A percentile compares a stretch with the other conserved stretches of the same genome.
Conservation (phyloP, 2,797 vertebrate genomes). For the Alca torda region DNA sequence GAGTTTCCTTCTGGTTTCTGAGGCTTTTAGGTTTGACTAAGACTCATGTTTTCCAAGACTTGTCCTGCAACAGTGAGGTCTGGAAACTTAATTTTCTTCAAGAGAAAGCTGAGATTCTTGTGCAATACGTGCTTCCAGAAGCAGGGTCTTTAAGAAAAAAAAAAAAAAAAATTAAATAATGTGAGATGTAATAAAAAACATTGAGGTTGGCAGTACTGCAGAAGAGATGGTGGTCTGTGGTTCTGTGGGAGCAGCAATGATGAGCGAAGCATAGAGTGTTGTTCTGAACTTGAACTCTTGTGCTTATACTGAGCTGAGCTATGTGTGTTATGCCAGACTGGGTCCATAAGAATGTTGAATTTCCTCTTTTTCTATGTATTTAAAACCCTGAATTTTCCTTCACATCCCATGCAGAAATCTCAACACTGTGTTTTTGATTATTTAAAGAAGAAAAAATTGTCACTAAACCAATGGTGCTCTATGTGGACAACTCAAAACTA, state of each 20-base stretch:
- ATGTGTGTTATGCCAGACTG: background rate
- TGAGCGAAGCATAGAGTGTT: background rate
- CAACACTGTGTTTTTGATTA: background rate
- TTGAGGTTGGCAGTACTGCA: background rate
- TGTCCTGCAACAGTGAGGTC: background rate
- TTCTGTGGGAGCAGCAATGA: background rate
- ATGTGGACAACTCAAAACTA: background rate
- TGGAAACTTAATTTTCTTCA: slow-evolving; percentile 43
- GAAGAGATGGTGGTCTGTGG: background rate
- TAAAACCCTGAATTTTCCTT: background rate
- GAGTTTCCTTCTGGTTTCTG: slow-evolving; percentile 6
- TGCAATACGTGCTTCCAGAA: slow-evolving; percentile 2
- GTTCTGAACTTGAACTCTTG: background rate
- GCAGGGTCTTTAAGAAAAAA: background rate
- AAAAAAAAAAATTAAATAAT: background rate
- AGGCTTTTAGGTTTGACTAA: background rate
- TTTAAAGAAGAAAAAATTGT: background rate
- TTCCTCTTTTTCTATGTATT: background rate
- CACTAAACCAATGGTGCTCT: background rate
- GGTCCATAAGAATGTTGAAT: background rate
- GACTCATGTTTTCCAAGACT: slow-evolving; percentile 22
- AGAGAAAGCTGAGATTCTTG: slow-evolving; percentile 4
- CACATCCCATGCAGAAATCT: background rate
- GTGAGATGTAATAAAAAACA: background rate
- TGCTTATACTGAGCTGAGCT: background rate